Evolutionary conservation across 2,888 invertebrate genomes (phyloP).

Genomic region (Dryomyza anilis): DNA sequence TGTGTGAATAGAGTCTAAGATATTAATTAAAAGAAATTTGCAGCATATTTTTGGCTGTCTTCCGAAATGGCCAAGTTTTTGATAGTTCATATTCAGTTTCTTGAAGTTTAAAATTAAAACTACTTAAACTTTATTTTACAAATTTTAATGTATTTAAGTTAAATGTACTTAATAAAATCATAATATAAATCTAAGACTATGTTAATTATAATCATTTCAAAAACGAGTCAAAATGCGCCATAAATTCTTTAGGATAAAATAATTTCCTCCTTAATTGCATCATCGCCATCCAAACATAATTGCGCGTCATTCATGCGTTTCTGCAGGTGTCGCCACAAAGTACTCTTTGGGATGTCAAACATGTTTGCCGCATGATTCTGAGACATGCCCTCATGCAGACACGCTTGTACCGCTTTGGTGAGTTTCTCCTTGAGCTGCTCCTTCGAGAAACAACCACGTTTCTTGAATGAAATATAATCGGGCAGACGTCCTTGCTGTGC

Average conservation of each 20-base stretch:
- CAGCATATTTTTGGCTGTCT: too few species aligned
- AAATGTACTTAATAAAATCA: too few species aligned
- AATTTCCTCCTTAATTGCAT: conserved; percentile 45
- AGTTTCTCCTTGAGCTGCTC: conserved; percentile 56
- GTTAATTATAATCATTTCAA: too few species aligned
- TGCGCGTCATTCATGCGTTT: conserved; percentile 46
- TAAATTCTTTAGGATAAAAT: conserved; percentile 43
- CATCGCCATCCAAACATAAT: conserved; percentile 34
- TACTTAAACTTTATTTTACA: too few species aligned
- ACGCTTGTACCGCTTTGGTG: conserved; percentile 57
- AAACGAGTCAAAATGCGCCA: too few species aligned
- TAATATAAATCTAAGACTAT: background rate
- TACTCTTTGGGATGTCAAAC: conserved; percentile 60
- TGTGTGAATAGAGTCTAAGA: too few species aligned
- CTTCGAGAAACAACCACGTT: conserved; percentile 56
- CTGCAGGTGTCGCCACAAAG: conserved; percentile 59
- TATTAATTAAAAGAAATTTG: too few species aligned
- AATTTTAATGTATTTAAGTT: too few species aligned
- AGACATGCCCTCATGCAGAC: conserved; percentile 57
- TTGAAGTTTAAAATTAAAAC: too few species aligned
- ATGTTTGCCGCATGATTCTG: conserved; percentile 60
- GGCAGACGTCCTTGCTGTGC: conserved; percentile 57
- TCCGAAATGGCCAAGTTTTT: too few species aligned
- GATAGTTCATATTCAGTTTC: too few species aligned
- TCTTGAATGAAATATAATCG: conserved; percentile 54